Evolutionary conservation across 2,797 vertebrate species (phyloP), one percentile per base, ranked within the genome.

Genomic region (Lacerta agilis): DNA sequence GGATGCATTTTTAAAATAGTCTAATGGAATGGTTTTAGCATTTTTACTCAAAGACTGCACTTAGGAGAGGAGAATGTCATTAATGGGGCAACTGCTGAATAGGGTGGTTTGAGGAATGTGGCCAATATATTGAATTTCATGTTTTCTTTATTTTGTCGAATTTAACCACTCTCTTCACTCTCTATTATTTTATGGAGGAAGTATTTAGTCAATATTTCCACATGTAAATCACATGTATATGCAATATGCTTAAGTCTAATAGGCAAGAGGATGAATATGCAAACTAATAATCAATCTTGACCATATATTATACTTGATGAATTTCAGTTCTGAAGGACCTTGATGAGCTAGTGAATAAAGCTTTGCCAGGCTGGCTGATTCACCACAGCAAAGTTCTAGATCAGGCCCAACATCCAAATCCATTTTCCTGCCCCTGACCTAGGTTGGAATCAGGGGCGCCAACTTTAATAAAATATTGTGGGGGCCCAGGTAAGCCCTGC

Each of bases 171-270:
- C 23, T 79, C 55, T 80, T 85, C 20, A 27, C 23, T 85, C 55
- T 61, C 13, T 49, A 10, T 84, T 84, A 33, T 64, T 85, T 84
- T 43, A 41, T 79, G 64, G 23, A 85, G 41, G n/a, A 72, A 85
- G 29, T 8, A 64, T 73, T 85, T 85, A 64, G 79, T 85, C 67
- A 85, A 75, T 75, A 85, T 85, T 73, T 29, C 69, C 43, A 73
- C 49, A 79, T 79, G 15, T 15, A 85, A 80, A 72, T 72, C 72
- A 87, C 84, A 79, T 25, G 55, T 79, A 45, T 36, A 45, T 27
- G 61, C 41, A 43, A 33, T 72, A 84, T 18, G 27, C 43, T 77
- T 18, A 77, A 77, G 5, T 82, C 79, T 71, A 11, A 41, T 61
- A 88, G 6, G 49, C 73, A 78, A n/a, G 43, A 80, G 17, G 7